Conservation (phyloP, 2,888 invertebrate species). For the Neria commutata region DNA sequence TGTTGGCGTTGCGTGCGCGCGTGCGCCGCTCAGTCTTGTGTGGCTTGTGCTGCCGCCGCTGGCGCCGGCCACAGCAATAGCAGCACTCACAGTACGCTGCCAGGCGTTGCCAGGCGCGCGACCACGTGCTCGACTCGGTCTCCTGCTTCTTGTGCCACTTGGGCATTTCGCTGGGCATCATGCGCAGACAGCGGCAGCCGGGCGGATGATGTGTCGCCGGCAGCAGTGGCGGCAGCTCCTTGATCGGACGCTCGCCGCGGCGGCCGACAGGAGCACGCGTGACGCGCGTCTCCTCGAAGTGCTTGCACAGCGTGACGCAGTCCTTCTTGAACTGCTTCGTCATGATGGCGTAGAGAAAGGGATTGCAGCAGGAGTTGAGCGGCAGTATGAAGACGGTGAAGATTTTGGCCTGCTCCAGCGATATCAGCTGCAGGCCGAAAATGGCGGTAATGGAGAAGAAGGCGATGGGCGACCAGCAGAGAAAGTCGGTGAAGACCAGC, state of each 20-base stretch:
- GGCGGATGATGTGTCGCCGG: conserved; percentile 60
- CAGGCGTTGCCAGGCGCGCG: conserved; percentile 62
- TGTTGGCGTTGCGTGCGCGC: conserved; percentile 62
- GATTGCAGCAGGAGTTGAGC: conserved; percentile 96
- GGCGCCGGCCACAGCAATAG: conserved; percentile 36
- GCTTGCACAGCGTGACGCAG: conserved; percentile 93
- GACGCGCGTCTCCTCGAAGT: conserved; percentile 92
- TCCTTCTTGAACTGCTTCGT: conserved; percentile 98
- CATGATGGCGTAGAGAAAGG: conserved; percentile 95
- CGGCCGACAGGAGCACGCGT: conserved; percentile 59
- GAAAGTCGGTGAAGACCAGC: conserved; percentile 94
- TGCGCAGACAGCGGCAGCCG: conserved; percentile 64
- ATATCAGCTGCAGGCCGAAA: conserved; percentile 87
- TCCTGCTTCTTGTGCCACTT: conserved; percentile 56
- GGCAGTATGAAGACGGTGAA: conserved; percentile 96
- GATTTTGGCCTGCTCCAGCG: conserved; percentile 93
- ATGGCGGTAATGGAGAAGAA: conserved; percentile 94
- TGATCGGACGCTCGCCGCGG: conserved; percentile 81
- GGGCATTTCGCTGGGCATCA: conserved; percentile 60
- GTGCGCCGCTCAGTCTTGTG: conserved; percentile 45
- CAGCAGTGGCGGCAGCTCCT: conserved; percentile 69
- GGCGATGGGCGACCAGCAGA: conserved; percentile 98
- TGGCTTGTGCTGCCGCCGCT: conserved; percentile 33
- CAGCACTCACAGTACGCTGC: conserved; percentile 44
- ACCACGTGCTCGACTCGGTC: conserved; percentile 41